Evolutionary conservation across 1,140 invertebrate genomes (phyloP).

Genomic region (Zaprionus tsacasi): DNA sequence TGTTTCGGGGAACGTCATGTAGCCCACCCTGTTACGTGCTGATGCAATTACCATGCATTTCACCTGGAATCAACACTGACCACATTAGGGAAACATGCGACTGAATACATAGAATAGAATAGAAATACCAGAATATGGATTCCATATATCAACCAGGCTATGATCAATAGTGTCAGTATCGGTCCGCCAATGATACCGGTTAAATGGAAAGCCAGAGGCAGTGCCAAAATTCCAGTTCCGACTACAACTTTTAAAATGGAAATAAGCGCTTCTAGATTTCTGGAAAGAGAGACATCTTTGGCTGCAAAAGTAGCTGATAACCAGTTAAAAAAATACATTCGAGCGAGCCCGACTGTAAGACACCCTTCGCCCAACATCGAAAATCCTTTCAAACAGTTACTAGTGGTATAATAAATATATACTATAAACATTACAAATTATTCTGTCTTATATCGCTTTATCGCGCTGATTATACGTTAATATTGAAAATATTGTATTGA

Average conservation of each 20-base stretch:
- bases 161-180: background rate
- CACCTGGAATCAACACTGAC: conserved; percentile 6
- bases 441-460: too few relatives aligned
- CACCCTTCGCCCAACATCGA: too few relatives aligned
- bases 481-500: too few relatives aligned
- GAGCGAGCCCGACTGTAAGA: too few relatives aligned
- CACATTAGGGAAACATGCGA: background rate
- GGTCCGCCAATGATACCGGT: conserved; percentile 22
- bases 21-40: conserved; percentile 12
- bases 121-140: conserved; percentile 41
- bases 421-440: too few relatives aligned
- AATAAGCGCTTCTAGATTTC: conserved; percentile 18
- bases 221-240: conserved; percentile 35
- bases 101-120: background rate
- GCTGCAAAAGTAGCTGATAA: too few relatives aligned
- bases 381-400: too few relatives aligned
- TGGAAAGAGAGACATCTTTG: background rate
- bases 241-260: conserved; percentile 41
- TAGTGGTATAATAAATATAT: too few relatives aligned
- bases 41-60: conserved; percentile 44
- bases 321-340: too few relatives aligned
- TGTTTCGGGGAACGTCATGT: conserved; percentile 29
- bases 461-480: too few relatives aligned
- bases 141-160: conserved; percentile 28
- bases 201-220: conserved; percentile 46